phyloP scores from a whole-genome alignment of 2,888 invertebrate species.

The Phymatocera aterrima region DNA sequence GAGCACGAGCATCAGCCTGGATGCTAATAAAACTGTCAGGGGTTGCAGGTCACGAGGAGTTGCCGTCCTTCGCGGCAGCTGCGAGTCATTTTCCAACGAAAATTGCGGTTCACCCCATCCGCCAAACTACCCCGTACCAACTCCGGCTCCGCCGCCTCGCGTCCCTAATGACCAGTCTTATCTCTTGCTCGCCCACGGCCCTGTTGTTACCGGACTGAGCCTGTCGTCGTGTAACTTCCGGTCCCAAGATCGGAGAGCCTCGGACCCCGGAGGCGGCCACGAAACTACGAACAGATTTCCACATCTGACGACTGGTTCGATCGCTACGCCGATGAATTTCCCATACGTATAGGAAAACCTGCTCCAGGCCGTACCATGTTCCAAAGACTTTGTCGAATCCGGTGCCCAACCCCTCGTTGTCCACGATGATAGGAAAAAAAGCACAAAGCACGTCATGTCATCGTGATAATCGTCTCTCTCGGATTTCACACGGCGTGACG shows the following conservation, averaged over 20 bases:
- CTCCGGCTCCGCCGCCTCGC: not conserved
- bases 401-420: no score
- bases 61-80: constrained; percentile 40
- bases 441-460: no score
- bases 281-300: not conserved
- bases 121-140: not conserved
- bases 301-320: no score
- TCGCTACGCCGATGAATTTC: no score
- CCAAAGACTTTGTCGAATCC: no score
- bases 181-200: not conserved
- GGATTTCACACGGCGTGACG: no score
- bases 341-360: no score
- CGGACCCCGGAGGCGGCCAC: not conserved
- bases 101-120: constrained; percentile 27
- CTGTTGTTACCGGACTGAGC: not conserved
- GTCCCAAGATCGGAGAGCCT: no score
- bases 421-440: no score
- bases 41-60: constrained; percentile 46
- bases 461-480: no score
- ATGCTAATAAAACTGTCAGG: constrained; percentile 49
- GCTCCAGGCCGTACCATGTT: no score
- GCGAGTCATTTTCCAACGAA: constrained; percentile 42
- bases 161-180: constrained; percentile 44
- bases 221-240: not conserved
- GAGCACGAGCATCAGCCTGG: constrained; percentile 29